Evolutionary conservation across 2,797 vertebrate genomes (phyloP).

Genomic region (Sarcoramphus papa): DNA sequence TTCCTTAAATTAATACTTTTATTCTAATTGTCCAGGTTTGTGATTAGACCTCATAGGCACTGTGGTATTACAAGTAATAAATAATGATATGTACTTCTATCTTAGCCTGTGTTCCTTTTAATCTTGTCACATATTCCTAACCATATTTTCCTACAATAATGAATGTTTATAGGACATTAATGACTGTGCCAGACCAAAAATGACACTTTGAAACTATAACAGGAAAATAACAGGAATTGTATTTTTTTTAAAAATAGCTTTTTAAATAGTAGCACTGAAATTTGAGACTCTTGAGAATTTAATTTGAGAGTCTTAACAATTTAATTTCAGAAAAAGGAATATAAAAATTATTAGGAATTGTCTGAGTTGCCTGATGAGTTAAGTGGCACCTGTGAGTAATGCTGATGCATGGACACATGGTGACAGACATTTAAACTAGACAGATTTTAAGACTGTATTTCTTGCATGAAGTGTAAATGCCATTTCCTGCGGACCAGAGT

Average conservation of each 20-base stretch:
- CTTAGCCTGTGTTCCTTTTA: neutral
- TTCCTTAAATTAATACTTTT: neutral
- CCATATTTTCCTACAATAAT: neutral
- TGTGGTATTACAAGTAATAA: neutral
- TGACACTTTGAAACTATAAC: neutral
- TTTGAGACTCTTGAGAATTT: neutral
- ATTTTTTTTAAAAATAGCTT: neutral
- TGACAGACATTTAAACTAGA: constrained; percentile 16
- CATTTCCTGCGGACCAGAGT: neutral
- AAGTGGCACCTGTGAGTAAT: neutral
- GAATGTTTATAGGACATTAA: neutral
- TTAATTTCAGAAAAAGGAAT: neutral
- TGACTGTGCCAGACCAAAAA: neutral
- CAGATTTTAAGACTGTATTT: neutral
- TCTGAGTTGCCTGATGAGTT: constrained; percentile 6
- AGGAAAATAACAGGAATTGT: neutral
- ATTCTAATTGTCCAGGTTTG: neutral
- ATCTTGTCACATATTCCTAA: neutral
- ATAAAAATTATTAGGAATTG: neutral
- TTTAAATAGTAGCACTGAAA: neutral
- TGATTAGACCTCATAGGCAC: neutral
- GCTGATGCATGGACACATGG: neutral
- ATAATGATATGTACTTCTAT: neutral
- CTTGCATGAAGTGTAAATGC: neutral
- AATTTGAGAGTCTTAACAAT: neutral